A percentile compares a stretch with the other conserved stretches of the same genome.
Evolutionary conservation across 2,888 invertebrate genomes (phyloP).

Genomic region (Dryobotodes eremita): DNA sequence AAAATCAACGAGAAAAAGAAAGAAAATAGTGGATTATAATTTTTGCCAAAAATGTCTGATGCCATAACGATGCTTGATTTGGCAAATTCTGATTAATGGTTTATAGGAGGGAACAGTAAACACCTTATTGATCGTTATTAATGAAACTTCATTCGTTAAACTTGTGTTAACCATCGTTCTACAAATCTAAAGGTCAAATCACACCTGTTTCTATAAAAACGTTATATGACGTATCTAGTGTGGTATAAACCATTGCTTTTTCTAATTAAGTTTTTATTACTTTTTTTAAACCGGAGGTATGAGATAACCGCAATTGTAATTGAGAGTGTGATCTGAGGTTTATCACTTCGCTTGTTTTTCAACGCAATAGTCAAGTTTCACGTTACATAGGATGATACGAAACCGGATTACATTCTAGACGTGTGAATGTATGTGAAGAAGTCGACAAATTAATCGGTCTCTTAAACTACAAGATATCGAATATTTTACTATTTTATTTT

Average conservation of each 20-base stretch:
- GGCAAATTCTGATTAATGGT: conserved; percentile 58
- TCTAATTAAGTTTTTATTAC: conserved; percentile 21
- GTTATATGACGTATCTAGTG: not conserved
- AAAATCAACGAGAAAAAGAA: not conserved
- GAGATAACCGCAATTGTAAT: conserved; percentile 58
- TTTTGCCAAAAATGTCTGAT: conserved; percentile 21
- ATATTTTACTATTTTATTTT: conserved; percentile 34
- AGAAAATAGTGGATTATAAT: not conserved
- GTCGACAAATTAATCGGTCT: conserved; percentile 44
- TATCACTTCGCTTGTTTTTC: conserved; percentile 62
- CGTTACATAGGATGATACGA: conserved; percentile 61
- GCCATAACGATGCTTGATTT: conserved; percentile 43
- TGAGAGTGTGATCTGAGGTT: conserved; percentile 68
- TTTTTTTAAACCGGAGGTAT: conserved; percentile 27
- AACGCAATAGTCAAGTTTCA: conserved; percentile 58
- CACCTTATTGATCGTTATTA: conserved; percentile 59
- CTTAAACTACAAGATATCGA: conserved; percentile 34
- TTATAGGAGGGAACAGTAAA: conserved; percentile 40
- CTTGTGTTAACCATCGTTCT: conserved; percentile 13
- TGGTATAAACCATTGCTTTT: not conserved
- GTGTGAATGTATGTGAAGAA: conserved; percentile 56
- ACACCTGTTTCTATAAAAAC: conserved; percentile 21
- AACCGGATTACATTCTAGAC: conserved; percentile 59
- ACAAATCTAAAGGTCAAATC: conserved; percentile 32
- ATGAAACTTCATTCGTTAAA: conserved; percentile 48